Evolutionary conservation across 2,888 invertebrate species (phyloP), one percentile per base, ranked within the genome.

Genomic region (Malacosoma neustria): DNA sequence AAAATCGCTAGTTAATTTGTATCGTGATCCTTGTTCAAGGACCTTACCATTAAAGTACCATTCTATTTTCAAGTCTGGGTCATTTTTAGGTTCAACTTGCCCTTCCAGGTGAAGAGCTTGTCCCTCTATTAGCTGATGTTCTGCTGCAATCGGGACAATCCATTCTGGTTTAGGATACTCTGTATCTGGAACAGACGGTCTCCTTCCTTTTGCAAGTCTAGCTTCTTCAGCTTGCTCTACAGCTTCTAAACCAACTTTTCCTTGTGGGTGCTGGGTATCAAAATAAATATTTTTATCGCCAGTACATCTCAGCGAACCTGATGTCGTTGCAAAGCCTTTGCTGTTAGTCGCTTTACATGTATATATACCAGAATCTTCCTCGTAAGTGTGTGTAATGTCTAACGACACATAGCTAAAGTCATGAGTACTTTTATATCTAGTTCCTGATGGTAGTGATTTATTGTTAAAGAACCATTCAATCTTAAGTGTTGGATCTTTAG

Each of bases 401-500:
- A 99, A 86, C 11, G 97, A 92, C 6, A 98, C 95, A 63, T 94
- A 97, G 39, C 99, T 99, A 73, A 99, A 99, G 72, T 99, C 99
- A 64, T 97, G 95, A 11, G 93, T 94, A 14, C 95, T 93, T 76
- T 96, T 95, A 71, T 93, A 98, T 66, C 97, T 92, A 34, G 97
- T 91, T 14, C 96, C 98, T 49, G 90, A 91, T 48, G 93, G 94
- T 40, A 99, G 77, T 7, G 95, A 93, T 66, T 95, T 92, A 30
- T 95, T 97, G 71, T 99, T 97, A 43, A 94, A 91, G 86, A 94
- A 97, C 98, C 99, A 99, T 75, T 96, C 97, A 50, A 96, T 92
- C 60, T 91, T 90, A 76, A 97, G 90, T 1, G 95, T 96, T 3
- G 96, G 96, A 74, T 97, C 97, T 66, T 94, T 93, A 3, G 95